Base-by-base conservation (phyloP, 2,113 vertebrate genomes). In the Archilochus colubris region DNA sequence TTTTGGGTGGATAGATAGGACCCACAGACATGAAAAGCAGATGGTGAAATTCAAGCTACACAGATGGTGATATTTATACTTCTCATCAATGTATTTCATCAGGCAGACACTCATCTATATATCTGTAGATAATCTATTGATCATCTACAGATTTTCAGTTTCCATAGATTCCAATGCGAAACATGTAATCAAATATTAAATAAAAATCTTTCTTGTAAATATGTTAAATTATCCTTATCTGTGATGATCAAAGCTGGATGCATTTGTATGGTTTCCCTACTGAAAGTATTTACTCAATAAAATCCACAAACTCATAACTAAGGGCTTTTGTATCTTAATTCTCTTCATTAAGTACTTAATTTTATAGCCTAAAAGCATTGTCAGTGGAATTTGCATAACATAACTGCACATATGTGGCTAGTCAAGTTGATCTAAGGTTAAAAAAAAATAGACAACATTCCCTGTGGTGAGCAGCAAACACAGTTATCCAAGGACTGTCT, bases 231-330 rank as follows among this genome's bases (percentile, higher is more conserved):
- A 62, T n/a, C 6, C 33, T 77, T 80, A 61, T 83, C 67, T 83
- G 30, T 48, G 38, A 67, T 66, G 57, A 78, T 91, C 64, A 91
- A 86, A 92, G 27, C 9, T 55, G 38, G 27, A 50, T 54, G 46
- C 4, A 36, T 62, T 91, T 36, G 5, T 20, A 63, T 74, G 31
- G 11, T 72, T 95, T 81, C 21, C 46, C 31, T 86, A n/a, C 23
- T 73, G 59, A 80, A 90, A 76, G 88, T 93, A 88, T 92, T 92
- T 92, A 83, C 81, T 89, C 83, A 81, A 63, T 83, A 91, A 88
- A 92, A 82, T 79, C 72, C 75, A 93, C 54, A 92, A 76, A 73
- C 16, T 79, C 46, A 53, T 86, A 80, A 88, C 27, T 8, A 2
- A 63, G 11, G 30, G 21, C 28, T 74, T 51, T 90, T 46, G 12